Percentiles rank a stretch among this genome's conserved stretches.
Conservation (phyloP, 53 echinoderm and acorn worm genomes). For the Echinarachnius parma region DNA sequence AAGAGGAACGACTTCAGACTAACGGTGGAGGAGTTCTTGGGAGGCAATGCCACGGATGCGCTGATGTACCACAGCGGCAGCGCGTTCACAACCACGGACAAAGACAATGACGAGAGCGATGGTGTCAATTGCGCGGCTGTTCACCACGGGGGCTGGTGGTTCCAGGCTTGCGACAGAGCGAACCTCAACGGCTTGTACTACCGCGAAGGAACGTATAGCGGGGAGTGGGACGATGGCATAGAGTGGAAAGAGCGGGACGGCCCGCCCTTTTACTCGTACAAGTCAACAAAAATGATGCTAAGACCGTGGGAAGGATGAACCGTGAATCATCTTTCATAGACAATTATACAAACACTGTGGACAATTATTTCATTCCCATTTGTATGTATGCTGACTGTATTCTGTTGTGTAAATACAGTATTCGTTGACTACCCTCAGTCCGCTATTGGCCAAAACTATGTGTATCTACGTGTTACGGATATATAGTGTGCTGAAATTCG, state of each 20-base stretch:
- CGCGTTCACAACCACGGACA: conserved; percentile 81
- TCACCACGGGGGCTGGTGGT: conserved; percentile 99
- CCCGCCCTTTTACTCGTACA: conserved; percentile 83
- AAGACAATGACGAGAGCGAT: conserved; percentile 80
- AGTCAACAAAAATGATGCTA: conserved; percentile 87
- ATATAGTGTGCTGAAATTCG: neutral
- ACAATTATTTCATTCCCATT: conserved; percentile 24
- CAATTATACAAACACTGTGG: neutral
- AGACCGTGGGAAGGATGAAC: conserved; percentile 59
- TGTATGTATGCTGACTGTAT: conserved; percentile 23
- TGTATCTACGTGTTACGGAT: conserved; percentile 10
- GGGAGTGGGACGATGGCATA: conserved; percentile 86
- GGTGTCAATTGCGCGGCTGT: conserved; percentile 78
- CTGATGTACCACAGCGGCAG: conserved; percentile 80
- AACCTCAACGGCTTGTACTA: conserved; percentile 97
- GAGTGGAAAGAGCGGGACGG: conserved; percentile 91
- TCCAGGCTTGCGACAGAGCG: conserved; percentile 79
- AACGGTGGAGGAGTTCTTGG: conserved; percentile 68
- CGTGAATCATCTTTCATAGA: neutral
- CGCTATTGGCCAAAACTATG: conserved; percentile 36
- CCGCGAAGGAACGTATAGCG: conserved; percentile 61
- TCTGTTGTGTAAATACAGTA: conserved; percentile 38
- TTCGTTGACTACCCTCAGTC: conserved; percentile 39
- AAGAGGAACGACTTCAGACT: conserved; percentile 67
- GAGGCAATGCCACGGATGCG: conserved; percentile 83